Percentiles rank a stretch among this genome's conserved stretches.
These are phyloP conservation scores for Melanostoma scalare DNA, from an alignment of 2,888 invertebrate species.

Conservation along the genomic window DNA sequence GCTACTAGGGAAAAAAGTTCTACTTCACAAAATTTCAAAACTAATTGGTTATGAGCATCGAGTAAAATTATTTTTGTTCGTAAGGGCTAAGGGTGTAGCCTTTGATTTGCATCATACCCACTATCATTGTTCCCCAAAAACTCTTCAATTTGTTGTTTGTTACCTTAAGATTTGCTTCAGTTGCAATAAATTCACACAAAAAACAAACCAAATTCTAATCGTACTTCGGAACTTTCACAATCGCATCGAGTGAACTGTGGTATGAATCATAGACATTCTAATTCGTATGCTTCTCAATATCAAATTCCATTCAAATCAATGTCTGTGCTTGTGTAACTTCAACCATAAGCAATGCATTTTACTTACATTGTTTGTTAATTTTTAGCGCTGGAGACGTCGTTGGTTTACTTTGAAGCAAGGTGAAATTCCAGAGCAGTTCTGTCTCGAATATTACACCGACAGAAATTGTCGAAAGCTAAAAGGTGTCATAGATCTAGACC, in stretches of 20 bases:
- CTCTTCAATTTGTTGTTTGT: too few relatives aligned
- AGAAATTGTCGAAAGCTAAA: slow-evolving; percentile 92
- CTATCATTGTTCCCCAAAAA: too few relatives aligned
- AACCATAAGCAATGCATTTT: slow-evolving; percentile 10
- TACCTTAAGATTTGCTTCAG: too few relatives aligned
- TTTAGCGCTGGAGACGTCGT: slow-evolving; percentile 96
- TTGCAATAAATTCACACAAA: too few relatives aligned
- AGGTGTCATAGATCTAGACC: slow-evolving; percentile 95
- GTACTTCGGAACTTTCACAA: background rate
- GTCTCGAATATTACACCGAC: slow-evolving; percentile 96
- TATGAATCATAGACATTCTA: slow-evolving; percentile 48
- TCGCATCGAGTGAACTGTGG: slow-evolving; percentile 22
- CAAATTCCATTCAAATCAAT: slow-evolving; percentile 30
- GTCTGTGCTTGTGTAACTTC: slow-evolving; percentile 17
- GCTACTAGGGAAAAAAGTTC: too few relatives aligned
- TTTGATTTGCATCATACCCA: too few relatives aligned
- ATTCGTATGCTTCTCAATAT: slow-evolving; percentile 9
- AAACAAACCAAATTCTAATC: too few relatives aligned
- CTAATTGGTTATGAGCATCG: too few relatives aligned
- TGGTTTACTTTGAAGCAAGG: slow-evolving; percentile 97
- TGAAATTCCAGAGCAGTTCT: slow-evolving; percentile 96
- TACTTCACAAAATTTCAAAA: too few relatives aligned
- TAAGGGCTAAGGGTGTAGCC: too few relatives aligned
- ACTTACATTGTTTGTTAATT: slow-evolving; percentile 54
- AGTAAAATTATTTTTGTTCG: too few relatives aligned